Evolutionary conservation across 2,113 vertebrate genomes (phyloP), one percentile per base, ranked within the genome.

Genomic region (Sisor rabdophorus): DNA sequence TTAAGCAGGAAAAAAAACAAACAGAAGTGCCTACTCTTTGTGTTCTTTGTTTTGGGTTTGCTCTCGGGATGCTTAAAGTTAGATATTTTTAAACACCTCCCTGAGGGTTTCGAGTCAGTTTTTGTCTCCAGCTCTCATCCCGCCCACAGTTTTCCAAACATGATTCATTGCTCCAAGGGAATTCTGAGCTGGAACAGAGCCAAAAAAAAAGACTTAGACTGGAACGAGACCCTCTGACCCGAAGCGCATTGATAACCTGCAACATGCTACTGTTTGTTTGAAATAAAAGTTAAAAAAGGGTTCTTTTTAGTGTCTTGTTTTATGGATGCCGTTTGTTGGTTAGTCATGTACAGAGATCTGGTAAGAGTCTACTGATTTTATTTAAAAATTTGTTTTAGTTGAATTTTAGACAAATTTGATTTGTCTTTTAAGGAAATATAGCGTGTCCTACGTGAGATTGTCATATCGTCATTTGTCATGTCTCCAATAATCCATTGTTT

Each of bases 21-120:
- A 86, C 81, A 86, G 81, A 91, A 91, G 90, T 91, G 89, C 88
- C 89, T 90, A 85, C 73, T 87, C 80, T 81, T 71, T 22, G 71
- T 71, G 84, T 80, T 84, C 71, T 76, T 83, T 76, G 75, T 83
- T 79, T 70, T 80, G 40, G 81, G 79, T 79, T 86, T 80, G 81
- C 71, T 77, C 73, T 77, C 26, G 54, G 32, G 63, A 75, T 73
- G 79, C 74, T 82, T 80, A 79, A 61, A 60, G 40, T 79, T 71
- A 68, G 71, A 63, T 47, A 16, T 55, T 24, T 71, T 16, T 24
- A 15, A 56, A 32, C 19, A 54, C 26, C 20, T 71, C 24, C 20
- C 28, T 48, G 17, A 61, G 3, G 59, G 11, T 68, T 53, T 68
- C 22, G 11, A 68, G 22, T 28, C 68, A 44, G 17, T 11, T 22